Base-by-base conservation (phyloP, 2,797 vertebrate species). In the Arctocebus calabarensis region DNA sequence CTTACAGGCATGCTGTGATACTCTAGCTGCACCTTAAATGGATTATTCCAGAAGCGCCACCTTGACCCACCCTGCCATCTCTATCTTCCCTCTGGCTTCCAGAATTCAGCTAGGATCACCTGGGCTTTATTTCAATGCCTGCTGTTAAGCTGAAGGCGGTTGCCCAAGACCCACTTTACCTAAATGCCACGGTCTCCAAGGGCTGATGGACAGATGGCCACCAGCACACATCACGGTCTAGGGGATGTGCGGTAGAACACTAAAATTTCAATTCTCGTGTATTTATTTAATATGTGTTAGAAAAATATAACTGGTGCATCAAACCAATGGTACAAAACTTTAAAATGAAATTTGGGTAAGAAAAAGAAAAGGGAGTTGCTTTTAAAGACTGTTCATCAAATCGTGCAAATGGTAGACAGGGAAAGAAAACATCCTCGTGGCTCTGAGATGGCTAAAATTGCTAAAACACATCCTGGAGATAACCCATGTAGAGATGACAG, bases 1-100 rank as follows among this genome's bases (percentile, higher is more conserved):
- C 3, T 32, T 10, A 37, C 7, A 14, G 57, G 22, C 52, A 13
- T n/a, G 25, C 88, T 32, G 0, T 0, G 0, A 6, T 0, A 4
- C 40, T 61, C 5, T 1, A 5, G 85, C 45, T n/a, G 55, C 3
- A 34, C 68, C 37, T 91, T 68, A 14, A 37, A 66, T 27, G 48
- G 73, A 81, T 7, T 64, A 29, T 70, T 78, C 84, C 75, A 6
- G 71, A 88, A 73, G 45, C 11, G 59, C 84, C 57, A 37, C 13
- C 94, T 32, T 0, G 32, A 25, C n/a, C 6, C 0, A 32, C 5
- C 6, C 66, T 52, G 11, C 29, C 57, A 7, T 14, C 23, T 37
- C 14, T 0, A 0, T n/a, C 73, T 74, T 70, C 14, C 55, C 75
- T 40, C 55, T 32, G 43, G 10, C 74, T 62, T 75, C 83, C 79